These are phyloP conservation scores for Alligator sinensis DNA, from an alignment of 2,113 vertebrate species.

Conservation along the genomic window DNA sequence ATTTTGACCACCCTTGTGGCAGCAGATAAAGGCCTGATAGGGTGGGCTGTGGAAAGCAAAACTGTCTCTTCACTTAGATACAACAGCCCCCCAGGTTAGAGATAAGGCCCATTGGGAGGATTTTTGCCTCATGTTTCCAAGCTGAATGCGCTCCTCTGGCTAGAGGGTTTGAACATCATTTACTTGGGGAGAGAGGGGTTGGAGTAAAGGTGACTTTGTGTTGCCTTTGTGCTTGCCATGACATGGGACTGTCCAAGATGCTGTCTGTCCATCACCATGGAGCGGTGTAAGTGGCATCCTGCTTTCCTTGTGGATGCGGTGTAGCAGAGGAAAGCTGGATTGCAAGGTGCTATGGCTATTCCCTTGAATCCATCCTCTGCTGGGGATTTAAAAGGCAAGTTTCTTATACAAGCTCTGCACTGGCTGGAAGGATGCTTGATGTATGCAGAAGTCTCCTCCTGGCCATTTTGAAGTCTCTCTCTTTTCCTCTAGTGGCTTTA, in stretches of 20 bases:
- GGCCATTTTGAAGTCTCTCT: neutral
- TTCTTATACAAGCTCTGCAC: neutral
- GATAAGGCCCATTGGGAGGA: neutral
- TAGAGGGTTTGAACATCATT: neutral
- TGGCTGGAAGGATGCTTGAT: neutral
- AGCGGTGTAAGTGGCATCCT: neutral
- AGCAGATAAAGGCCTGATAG: neutral
- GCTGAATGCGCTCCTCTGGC: neutral
- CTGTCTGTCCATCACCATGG: neutral
- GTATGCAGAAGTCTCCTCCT: neutral
- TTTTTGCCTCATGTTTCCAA: neutral
- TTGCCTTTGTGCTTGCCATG: neutral
- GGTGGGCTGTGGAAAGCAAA: neutral
- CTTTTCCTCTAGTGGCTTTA: neutral
- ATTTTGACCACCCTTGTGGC: accelerated
- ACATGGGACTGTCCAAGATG: neutral
- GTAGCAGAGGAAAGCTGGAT: neutral
- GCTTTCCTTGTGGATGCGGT: neutral
- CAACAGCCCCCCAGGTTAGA: neutral
- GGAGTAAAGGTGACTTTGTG: neutral
- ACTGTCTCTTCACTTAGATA: neutral
- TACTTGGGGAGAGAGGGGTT: neutral
- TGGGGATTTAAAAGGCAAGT: accelerated
- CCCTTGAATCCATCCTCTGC: neutral
- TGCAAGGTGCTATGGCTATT: neutral